phyloP scores from a whole-genome alignment of 1,140 invertebrate species.

The Cataglyphis hispanica region DNA sequence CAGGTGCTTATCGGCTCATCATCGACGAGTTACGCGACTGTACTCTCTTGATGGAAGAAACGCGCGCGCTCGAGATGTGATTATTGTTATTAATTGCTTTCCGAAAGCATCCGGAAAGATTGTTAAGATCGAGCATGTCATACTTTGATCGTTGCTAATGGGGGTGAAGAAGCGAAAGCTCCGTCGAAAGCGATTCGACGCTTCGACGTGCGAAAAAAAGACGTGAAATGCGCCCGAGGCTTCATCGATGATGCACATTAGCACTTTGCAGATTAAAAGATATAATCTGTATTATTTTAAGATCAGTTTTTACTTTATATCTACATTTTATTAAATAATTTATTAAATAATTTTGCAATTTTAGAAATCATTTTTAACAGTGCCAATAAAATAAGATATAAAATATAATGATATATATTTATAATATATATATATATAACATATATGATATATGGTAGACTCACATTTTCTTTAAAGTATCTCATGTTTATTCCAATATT shows the following conservation, averaged over 20 bases:
- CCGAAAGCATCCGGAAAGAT: conserved; percentile 38
- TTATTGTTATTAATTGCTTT: conserved; percentile 58
- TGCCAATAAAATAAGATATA: background rate
- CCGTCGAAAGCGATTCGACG: background rate
- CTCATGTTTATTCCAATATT: too few species aligned
- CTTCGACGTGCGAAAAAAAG: conserved; percentile 35
- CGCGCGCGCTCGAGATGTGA: conserved; percentile 1
- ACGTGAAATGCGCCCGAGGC: conserved; percentile 23
- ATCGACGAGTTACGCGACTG: conserved; percentile 40
- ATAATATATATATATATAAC: too few species aligned
- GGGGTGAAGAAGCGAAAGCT: conserved; percentile 13
- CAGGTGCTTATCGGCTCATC: conserved; percentile 8
- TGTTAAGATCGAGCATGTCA: conserved; percentile 47
- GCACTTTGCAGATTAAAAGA: conserved; percentile 18
- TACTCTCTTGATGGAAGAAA: conserved; percentile 49
- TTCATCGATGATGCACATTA: conserved; percentile 35
- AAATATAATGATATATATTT: too few species aligned
- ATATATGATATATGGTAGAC: too few species aligned
- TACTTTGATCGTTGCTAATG: conserved; percentile 53
- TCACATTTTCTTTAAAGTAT: too few species aligned
- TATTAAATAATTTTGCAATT: too few species aligned
- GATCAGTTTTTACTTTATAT: too few species aligned
- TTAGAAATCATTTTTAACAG: background rate
- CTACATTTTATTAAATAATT: too few species aligned
- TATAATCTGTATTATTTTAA: background rate